These are phyloP conservation scores for Spea hammondii DNA, from an alignment of 2,797 vertebrate species.

Conservation along the genomic window DNA sequence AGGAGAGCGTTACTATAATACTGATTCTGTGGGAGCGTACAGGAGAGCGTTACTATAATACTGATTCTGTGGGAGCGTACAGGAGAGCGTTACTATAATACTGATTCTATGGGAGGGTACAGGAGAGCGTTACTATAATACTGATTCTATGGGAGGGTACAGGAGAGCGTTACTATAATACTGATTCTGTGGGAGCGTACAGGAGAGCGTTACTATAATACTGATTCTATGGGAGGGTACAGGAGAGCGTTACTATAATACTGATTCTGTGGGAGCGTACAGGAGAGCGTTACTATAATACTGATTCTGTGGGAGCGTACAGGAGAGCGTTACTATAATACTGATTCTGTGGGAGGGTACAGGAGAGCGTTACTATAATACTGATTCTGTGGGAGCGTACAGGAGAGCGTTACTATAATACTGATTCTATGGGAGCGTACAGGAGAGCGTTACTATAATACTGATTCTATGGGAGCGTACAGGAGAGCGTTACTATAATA, in stretches of 20 bases:
- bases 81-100: background rate
- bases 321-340: background rate
- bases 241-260: background rate
- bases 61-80: too few relatives aligned
- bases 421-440: too few relatives aligned
- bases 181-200: too few relatives aligned
- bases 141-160: background rate
- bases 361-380: background rate
- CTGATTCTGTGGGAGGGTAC: background rate
- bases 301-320: too few relatives aligned
- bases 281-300: background rate
- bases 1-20: background rate
- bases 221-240: background rate
- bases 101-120: background rate
- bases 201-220: background rate
- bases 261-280: background rate
- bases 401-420: background rate
- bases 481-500: background rate
- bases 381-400: background rate
- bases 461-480: background rate
- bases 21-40: background rate
- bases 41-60: background rate
- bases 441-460: background rate
- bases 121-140: background rate
- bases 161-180: background rate